These are phyloP conservation scores for Cecidostiba fungosa DNA, from an alignment of 2,888 invertebrate species.

Conservation along the genomic window DNA sequence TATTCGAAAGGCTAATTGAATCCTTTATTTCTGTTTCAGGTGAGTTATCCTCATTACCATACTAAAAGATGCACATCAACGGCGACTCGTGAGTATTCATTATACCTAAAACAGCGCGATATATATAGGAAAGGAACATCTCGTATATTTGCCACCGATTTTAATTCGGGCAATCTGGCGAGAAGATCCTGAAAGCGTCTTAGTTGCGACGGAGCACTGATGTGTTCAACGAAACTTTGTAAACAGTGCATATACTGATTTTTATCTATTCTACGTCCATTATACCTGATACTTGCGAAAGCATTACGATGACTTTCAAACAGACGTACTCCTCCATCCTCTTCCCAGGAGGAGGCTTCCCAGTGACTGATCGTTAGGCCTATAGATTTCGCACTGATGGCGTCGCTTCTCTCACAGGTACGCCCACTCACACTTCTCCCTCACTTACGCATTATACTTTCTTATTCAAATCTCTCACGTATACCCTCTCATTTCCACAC, in stretches of 20 bases:
- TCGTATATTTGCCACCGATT: too few species aligned
- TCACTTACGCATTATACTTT: too few species aligned
- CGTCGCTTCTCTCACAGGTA: too few species aligned
- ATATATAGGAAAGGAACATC: too few species aligned
- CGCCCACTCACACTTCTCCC: too few species aligned
- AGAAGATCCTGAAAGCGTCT: conserved; percentile 94
- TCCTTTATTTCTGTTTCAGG: conserved; percentile 53
- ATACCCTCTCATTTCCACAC: background rate
- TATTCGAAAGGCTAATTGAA: conserved; percentile 26
- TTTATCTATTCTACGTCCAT: conserved; percentile 93
- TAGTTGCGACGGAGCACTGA: conserved; percentile 93
- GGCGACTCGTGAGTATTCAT: conserved; percentile 29
- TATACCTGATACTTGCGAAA: conserved; percentile 87
- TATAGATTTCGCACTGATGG: too few species aligned
- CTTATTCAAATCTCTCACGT: too few species aligned
- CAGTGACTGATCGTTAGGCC: too few species aligned
- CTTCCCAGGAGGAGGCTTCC: too few species aligned
- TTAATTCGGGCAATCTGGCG: conserved; percentile 95
- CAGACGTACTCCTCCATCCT: conserved; percentile 99
- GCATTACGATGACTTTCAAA: conserved; percentile 98
- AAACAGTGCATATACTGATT: conserved; percentile 97
- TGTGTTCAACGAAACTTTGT: conserved; percentile 93
- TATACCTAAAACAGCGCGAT: too few species aligned
- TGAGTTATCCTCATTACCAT: conserved; percentile 35
- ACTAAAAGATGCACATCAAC: background rate